These are phyloP conservation scores for Eubasilissa splendida DNA, from an alignment of 2,888 invertebrate genomes.

Conservation along the genomic window DNA sequence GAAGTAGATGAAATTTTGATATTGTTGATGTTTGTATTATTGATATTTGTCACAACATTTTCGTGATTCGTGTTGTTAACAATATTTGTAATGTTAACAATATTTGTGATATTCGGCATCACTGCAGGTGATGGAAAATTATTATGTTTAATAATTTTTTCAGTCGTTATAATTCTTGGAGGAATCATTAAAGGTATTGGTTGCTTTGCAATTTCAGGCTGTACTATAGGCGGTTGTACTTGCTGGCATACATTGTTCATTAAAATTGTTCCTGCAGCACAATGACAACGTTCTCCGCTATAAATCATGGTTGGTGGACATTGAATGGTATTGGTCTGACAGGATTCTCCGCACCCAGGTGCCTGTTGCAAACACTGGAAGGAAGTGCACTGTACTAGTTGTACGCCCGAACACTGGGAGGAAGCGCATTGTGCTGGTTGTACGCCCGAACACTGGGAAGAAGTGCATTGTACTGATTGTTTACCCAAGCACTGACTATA, in stretches of 20 bases:
- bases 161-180: not conserved
- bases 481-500: not conserved
- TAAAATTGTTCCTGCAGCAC: not conserved
- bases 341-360: not conserved
- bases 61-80: not conserved
- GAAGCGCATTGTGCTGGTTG: too few relatives aligned
- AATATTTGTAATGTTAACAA: not conserved
- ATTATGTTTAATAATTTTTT: not conserved
- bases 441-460: too few relatives aligned
- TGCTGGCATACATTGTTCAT: not conserved
- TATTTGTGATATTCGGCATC: not conserved
- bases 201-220: not conserved
- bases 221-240: not conserved
- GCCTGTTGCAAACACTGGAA: too few relatives aligned
- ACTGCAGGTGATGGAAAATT: not conserved
- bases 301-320: slow-evolving; percentile 21
- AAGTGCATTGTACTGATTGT: not conserved
- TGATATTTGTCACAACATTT: not conserved
- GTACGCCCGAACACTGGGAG: too few relatives aligned
- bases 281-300: not conserved
- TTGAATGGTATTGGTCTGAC: not conserved
- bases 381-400: not conserved
- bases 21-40: not conserved
- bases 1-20: not conserved
- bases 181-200: not conserved